Conservation (phyloP, 2,113 vertebrate species). For the Cairina moschata region DNA sequence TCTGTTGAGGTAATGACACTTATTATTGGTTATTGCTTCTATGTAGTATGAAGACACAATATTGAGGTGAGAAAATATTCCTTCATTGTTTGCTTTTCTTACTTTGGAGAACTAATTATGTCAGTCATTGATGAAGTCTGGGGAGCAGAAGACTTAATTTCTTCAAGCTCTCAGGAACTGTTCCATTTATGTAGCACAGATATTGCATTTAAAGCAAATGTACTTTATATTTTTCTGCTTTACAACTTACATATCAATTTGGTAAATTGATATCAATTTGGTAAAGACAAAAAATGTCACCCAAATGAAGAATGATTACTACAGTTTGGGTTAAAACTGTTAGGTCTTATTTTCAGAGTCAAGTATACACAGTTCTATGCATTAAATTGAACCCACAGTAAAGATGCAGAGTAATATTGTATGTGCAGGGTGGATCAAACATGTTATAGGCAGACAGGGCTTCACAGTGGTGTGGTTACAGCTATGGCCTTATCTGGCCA, state of each 20-base stretch:
- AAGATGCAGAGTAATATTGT: neutral
- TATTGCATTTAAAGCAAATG: neutral
- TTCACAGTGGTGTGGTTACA: neutral
- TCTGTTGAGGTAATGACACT: neutral
- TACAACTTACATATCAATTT: neutral
- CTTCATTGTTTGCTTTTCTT: neutral
- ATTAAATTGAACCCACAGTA: neutral
- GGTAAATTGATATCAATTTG: neutral
- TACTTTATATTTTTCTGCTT: neutral
- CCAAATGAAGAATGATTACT: neutral
- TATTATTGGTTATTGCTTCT: neutral
- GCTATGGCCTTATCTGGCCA: neutral
- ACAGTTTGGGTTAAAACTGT: neutral
- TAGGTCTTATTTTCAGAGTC: neutral
- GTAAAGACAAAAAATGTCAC: neutral
- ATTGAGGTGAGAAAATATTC: neutral
- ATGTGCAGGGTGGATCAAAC: neutral
- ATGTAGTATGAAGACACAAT: neutral
- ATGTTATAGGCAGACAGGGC: neutral
- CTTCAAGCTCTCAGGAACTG: neutral
- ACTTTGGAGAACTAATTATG: neutral
- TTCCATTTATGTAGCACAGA: neutral
- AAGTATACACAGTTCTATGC: fast-evolving
- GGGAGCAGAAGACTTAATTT: neutral
- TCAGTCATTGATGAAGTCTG: neutral